These are phyloP conservation scores for Hydriomena furcata DNA, from an alignment of 2,888 invertebrate species.

Conservation along the genomic window DNA sequence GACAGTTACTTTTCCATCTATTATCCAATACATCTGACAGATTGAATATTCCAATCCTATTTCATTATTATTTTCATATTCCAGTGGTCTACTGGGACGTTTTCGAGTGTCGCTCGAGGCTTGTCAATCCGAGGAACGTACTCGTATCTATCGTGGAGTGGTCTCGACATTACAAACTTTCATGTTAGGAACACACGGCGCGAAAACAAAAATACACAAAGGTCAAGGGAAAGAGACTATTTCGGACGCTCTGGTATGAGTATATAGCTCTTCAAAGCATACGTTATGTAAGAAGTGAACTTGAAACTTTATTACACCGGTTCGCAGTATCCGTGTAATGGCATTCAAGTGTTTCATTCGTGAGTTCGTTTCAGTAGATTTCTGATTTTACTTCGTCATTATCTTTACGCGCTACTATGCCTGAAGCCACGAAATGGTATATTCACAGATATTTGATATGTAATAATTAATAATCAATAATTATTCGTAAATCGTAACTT, in stretches of 20 bases:
- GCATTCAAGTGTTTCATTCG: neutral
- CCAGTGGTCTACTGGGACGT: neutral
- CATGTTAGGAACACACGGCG: slow-evolving; percentile 22
- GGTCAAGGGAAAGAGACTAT: slow-evolving; percentile 37
- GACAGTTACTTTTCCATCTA: neutral
- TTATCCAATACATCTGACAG: neutral
- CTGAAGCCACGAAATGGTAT: neutral
- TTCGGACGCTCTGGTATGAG: slow-evolving; percentile 19
- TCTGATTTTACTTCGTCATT: too few relatives aligned
- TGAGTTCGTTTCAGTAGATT: neutral
- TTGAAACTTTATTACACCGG: slow-evolving; percentile 3
- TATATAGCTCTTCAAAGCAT: slow-evolving; percentile 8
- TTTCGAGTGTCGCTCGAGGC: neutral
- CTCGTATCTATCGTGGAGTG: slow-evolving; percentile 2
- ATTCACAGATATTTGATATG: too few relatives aligned
- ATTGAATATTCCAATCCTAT: neutral
- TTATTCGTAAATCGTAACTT: too few relatives aligned
- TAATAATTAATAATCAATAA: too few relatives aligned
- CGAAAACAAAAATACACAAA: slow-evolving; percentile 37
- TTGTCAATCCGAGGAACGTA: slow-evolving; percentile 1
- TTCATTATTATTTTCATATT: neutral
- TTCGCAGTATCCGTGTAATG: neutral
- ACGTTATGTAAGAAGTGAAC: slow-evolving; percentile 17
- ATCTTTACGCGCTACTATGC: neutral
- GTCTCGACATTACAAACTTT: slow-evolving; percentile 27